Evolutionary conservation across 1,140 invertebrate genomes (phyloP), one percentile per base, ranked within the genome.

Genomic region (Drosophila azteca): DNA sequence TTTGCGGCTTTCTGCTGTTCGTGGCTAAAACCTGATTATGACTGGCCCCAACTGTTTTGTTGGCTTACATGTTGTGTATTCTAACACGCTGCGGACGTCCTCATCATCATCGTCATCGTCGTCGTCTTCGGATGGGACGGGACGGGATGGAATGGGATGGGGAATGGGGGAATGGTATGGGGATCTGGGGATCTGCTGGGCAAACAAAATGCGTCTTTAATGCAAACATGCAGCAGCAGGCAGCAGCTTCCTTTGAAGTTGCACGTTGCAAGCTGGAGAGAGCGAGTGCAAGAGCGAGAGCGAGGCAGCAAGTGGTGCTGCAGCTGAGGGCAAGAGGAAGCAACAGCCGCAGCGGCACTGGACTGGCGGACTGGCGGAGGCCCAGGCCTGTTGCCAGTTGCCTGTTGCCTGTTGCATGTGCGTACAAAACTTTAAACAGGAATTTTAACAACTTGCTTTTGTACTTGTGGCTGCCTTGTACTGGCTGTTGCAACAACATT

Each of bases 371-470:
- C 29, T 35, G 9, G 54, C 11, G 49, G 67, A 49, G 43, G 58
- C 17, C 17, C 1, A 24, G 22, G 49, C 17, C 17, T 20, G 67
- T 45, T 35, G 58, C 52, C 54, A 65, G 72, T 87, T 87, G 82
- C 82, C 17, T 20, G 67, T 45, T 35, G 58, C 52, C 54, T 69
- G 72, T 87, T 87, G 82, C 82, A 88, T 87, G 83, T 87, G 82
- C 82, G 82, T 85, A 85, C 83, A 85, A 87, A 87, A 87, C 78
- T 87, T 87, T 88, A 88, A 88, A 88, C 83, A 88, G 83, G 83
- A 88, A 88, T 88, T 88, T 88, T 88, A 88, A 88, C 83, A 88
- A 88, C 83, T 88, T 88, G 83, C 84, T 88, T 39, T 88, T 88
- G 83, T 88, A 87, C 83, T 87, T 82, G 76, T 71, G 75, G 61